Evolutionary conservation across 2,888 invertebrate species (phyloP).

Genomic region (Tipula vernalis): DNA sequence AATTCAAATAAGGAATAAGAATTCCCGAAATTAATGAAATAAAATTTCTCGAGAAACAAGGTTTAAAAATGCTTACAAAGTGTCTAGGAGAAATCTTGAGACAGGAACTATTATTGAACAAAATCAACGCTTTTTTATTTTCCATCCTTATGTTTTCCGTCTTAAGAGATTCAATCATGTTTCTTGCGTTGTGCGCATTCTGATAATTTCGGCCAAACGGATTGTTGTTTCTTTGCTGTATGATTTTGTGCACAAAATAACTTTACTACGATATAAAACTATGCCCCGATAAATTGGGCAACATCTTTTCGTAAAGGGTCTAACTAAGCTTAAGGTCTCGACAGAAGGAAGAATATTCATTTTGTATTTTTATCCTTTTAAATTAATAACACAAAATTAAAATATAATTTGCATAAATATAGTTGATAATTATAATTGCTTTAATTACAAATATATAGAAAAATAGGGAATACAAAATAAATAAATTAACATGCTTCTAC

Average conservation of each 20-base stretch:
- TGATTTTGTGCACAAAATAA: not conserved
- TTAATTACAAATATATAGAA: not conserved
- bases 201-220: too few relatives aligned
- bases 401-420: not conserved
- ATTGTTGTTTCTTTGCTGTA: not conserved
- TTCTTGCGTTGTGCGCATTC: too few relatives aligned
- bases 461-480: not conserved
- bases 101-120: too few relatives aligned
- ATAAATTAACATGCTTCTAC: not conserved
- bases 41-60: too few relatives aligned
- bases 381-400: not conserved
- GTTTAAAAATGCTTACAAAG: too few relatives aligned
- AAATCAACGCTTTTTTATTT: too few relatives aligned
- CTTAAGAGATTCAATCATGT: too few relatives aligned
- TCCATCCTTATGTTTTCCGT: too few relatives aligned
- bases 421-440: not conserved
- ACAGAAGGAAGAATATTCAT: not conserved
- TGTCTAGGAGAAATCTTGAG: too few relatives aligned
- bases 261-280: not conserved
- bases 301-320: not conserved
- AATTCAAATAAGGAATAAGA: too few relatives aligned
- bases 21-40: too few relatives aligned
- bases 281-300: not conserved
- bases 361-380: not conserved
- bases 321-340: not conserved